Evolutionary conservation across 2,888 invertebrate genomes (phyloP).

Genomic region (Calameuta idolon): DNA sequence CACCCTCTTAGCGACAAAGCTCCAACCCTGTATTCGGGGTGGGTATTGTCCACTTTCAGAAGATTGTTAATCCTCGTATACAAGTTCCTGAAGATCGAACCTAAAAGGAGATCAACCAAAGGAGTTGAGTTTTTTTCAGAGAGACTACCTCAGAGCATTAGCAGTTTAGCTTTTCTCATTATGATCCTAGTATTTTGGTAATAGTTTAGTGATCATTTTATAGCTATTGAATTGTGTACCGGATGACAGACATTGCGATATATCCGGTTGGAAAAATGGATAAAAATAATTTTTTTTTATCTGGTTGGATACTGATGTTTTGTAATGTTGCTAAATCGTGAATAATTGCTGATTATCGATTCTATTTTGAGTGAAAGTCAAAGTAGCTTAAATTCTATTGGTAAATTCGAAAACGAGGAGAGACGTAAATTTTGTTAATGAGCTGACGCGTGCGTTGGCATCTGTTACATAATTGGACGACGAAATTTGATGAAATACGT

Average conservation of each 20-base stretch:
- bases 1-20: background rate
- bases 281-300: background rate
- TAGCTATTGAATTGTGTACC: background rate
- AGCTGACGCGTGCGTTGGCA: constrained; percentile 37
- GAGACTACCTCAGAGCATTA: background rate
- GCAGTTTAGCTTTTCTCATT: background rate
- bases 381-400: background rate
- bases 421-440: constrained; percentile 41
- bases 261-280: background rate
- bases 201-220: background rate
- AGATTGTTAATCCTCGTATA: background rate
- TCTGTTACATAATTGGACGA: constrained; percentile 32
- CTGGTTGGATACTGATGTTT: background rate
- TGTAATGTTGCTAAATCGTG: background rate
- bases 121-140: background rate
- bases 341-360: background rate
- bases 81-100: background rate
- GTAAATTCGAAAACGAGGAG: background rate
- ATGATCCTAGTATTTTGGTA: background rate
- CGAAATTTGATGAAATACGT: background rate
- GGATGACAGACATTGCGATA: background rate
- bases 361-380: background rate
- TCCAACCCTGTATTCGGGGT: background rate
- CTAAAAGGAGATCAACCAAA: background rate
- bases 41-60: background rate